Conservation (phyloP, 1,140 invertebrate genomes). For the Procambarus virginalis region DNA sequence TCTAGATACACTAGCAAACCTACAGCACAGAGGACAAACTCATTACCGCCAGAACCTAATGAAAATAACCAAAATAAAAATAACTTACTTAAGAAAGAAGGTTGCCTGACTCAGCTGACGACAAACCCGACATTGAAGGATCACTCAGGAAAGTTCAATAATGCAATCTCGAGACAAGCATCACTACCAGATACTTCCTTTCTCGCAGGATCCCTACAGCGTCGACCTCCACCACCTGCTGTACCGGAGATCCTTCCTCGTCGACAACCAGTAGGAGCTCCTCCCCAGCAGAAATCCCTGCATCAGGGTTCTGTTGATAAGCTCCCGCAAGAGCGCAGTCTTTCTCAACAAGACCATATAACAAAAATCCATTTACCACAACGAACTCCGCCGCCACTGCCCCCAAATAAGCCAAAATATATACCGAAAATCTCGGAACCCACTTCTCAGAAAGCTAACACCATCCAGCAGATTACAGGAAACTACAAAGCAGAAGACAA, state of each 20-base stretch:
- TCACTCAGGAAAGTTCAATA: not conserved
- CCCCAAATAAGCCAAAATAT: slow-evolving; percentile 29
- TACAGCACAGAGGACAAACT: not conserved
- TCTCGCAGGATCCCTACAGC: not conserved
- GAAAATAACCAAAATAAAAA: slow-evolving; percentile 26
- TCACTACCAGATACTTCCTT: not conserved
- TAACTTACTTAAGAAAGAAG: not conserved
- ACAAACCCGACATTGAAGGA: not conserved
- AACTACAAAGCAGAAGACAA: not conserved
- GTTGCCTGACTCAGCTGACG: not conserved
- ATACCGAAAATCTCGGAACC: not conserved
- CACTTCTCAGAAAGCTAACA: slow-evolving; percentile 3
- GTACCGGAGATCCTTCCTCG: not conserved
- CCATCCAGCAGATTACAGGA: not conserved
- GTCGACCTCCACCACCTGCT: not conserved
- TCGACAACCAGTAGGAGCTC: too few relatives aligned
- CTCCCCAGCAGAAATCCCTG: not conserved
- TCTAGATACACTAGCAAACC: slow-evolving; percentile 26
- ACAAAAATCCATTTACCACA: not conserved
- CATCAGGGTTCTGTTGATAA: not conserved
- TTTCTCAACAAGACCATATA: too few relatives aligned
- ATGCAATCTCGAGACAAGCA: not conserved
- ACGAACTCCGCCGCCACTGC: slow-evolving; percentile 18
- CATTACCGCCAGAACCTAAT: not conserved
- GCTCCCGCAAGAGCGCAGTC: not conserved